Evolutionary conservation across 2,888 invertebrate species (phyloP), one percentile per base, ranked within the genome.

Genomic region (Plagodis dolabraria): DNA sequence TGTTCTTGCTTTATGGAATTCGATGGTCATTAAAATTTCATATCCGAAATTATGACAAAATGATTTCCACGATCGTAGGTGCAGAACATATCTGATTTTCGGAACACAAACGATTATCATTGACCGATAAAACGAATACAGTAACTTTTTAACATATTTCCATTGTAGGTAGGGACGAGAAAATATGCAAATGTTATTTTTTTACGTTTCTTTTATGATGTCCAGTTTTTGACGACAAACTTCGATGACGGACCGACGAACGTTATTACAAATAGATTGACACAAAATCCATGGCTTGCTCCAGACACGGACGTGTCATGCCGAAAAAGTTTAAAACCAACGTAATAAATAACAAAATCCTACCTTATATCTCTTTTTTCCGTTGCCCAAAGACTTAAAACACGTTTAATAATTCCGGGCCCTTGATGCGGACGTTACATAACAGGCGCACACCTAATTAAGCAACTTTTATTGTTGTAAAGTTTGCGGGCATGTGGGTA

Each of bases 1-100:
- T 90, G 90, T 91, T 82, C 71, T 71, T 66, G 76, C 80, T 83
- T 88, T 89, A 89, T 86, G 85, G 83, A 86, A 84, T 84, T 80
- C 81, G 74, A 85, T 86, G 85, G 89, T 92, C 89, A 89, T 92
- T 91, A 90, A 89, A 66, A 60, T 51, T 60, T 69, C 70, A 73
- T 71, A 73, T 74, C 70, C 62, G 60, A 72, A 73, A 71, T 33
- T 57, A 52, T 52, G 44, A 40, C 57, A 38, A 61, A 51, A 67
- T 56, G 62, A 64, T 67, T 74, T 71, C 66, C 67, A 66, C 55
- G 52, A 55, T 67, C 45, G 6, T 11, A 38, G 22, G n/a, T n/a
- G n/a, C n/a, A n/a, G 7, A 10, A 6, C 34, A 42, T 42, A 49
- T 35, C n/a, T n/a, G n/a, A 7, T 50, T 49, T 46, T 45, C 38